A percentile compares a stretch with the other conserved stretches of the same genome.
These are phyloP conservation scores for Amphiprion ocellaris DNA, from an alignment of 2,113 vertebrate genomes.

Conservation along the genomic window DNA sequence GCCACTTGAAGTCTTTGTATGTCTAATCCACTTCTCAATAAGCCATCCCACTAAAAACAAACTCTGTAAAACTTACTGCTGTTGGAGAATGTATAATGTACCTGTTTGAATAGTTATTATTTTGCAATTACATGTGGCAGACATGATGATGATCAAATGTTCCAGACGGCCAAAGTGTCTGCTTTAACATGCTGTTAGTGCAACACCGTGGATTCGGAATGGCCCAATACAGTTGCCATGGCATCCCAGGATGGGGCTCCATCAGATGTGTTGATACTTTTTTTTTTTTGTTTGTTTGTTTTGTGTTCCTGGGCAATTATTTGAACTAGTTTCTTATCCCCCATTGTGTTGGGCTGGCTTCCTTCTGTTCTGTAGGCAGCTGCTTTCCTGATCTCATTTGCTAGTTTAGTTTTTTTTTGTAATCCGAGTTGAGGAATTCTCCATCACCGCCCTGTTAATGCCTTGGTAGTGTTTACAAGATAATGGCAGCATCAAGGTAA, in stretches of 20 bases:
- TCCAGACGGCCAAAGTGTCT: slow-evolving; percentile 69
- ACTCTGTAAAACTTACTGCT: slow-evolving; percentile 73
- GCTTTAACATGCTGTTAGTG: slow-evolving; percentile 46
- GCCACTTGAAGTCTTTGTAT: slow-evolving; percentile 68
- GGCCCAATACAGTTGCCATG: slow-evolving; percentile 39
- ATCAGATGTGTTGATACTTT: slow-evolving; percentile 73
- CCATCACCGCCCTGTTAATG: slow-evolving; percentile 67
- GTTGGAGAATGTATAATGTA: slow-evolving; percentile 84
- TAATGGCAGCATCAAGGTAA: slow-evolving; percentile 81
- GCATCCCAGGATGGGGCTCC: slow-evolving; percentile 70
- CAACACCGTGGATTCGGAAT: slow-evolving; percentile 46
- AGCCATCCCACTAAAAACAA: slow-evolving; percentile 74
- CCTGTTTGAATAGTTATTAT: slow-evolving; percentile 77
- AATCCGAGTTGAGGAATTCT: slow-evolving; percentile 74
- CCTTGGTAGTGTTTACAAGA: slow-evolving; percentile 83
- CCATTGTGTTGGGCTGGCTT: slow-evolving; percentile 84
- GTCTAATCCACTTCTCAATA: slow-evolving; percentile 69
- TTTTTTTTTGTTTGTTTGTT: slow-evolving; percentile 72
- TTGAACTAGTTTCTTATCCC: slow-evolving; percentile 69
- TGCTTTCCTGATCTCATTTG: slow-evolving; percentile 84
- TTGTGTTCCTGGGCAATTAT: slow-evolving; percentile 78
- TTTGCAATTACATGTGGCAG: slow-evolving; percentile 70
- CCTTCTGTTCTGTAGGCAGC: slow-evolving; percentile 90
- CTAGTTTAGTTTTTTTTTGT: slow-evolving; percentile 72
- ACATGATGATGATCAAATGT: slow-evolving; percentile 70